These are phyloP conservation scores for Sturmia bella DNA, from an alignment of 2,888 invertebrate species.

Conservation along the genomic window DNA sequence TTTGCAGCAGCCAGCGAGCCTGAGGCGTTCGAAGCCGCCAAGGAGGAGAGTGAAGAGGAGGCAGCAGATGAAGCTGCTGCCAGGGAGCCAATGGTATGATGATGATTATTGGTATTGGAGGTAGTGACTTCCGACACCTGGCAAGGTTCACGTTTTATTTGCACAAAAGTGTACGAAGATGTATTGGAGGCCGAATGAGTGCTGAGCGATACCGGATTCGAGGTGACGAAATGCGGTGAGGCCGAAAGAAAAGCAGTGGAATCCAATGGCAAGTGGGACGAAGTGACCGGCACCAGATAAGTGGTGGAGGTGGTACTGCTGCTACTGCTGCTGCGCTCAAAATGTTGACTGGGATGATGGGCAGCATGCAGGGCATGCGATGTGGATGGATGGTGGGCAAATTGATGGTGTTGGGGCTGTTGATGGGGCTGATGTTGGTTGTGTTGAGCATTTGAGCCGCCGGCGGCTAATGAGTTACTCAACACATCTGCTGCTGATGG, in stretches of 20 bases:
- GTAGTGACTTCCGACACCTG: conserved; percentile 82
- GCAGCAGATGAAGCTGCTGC: conserved; percentile 70
- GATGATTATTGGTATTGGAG: conserved; percentile 79
- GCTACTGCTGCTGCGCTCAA: conserved; percentile 70
- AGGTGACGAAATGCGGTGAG: conserved; percentile 74
- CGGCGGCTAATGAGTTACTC: conserved; percentile 73
- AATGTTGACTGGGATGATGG: conserved; percentile 64
- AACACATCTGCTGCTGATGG: conserved; percentile 75
- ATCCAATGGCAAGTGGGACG: conserved; percentile 74
- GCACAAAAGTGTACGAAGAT: conserved; percentile 78
- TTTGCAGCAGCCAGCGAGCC: conserved; percentile 74
- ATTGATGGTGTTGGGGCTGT: conserved; percentile 44
- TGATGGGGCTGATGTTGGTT: conserved; percentile 50
- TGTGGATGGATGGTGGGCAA: conserved; percentile 28
- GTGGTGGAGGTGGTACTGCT: conserved; percentile 70
- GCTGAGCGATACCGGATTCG: conserved; percentile 65
- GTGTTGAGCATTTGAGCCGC: conserved; percentile 64
- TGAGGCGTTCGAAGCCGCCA: conserved; percentile 48
- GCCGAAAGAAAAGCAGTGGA: conserved; percentile 67
- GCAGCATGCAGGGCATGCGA: conserved; percentile 23
- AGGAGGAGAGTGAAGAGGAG: conserved; percentile 71
- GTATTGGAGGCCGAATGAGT: conserved; percentile 69
- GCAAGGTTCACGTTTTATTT: conserved; percentile 82
- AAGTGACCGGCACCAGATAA: conserved; percentile 76
- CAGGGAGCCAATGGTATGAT: conserved; percentile 68